These are phyloP conservation scores for Pseudorhombus dupliciocellatus DNA, from an alignment of 2,113 vertebrate genomes.

Conservation along the genomic window DNA sequence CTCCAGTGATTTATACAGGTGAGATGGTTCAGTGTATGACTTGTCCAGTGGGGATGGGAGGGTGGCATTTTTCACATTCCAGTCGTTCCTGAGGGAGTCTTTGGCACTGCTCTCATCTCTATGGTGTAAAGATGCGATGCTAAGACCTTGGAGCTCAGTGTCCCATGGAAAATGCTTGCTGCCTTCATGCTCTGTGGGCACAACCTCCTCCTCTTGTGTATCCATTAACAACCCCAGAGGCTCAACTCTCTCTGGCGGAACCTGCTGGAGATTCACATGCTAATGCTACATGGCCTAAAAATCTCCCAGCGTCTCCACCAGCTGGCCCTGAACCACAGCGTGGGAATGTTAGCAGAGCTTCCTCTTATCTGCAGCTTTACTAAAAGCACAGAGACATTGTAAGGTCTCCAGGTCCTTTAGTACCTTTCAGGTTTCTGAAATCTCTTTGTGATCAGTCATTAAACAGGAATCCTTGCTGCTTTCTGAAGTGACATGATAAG, in stretches of 20 bases:
- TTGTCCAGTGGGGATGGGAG: slow-evolving; percentile 2
- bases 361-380: not conserved
- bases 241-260: slow-evolving; percentile 1
- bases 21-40: slow-evolving; percentile 3
- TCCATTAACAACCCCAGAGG: slow-evolving; percentile 13
- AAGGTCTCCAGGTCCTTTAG: not conserved
- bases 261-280: not conserved
- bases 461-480: not conserved
- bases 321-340: not conserved
- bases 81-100: slow-evolving; percentile 7
- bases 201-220: slow-evolving; percentile 8
- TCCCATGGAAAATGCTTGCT: not conserved
- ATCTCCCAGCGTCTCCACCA: not conserved
- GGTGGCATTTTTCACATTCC: not conserved
- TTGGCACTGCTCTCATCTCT: not conserved
- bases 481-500: too few relatives aligned
- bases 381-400: not conserved
- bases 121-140: slow-evolving; percentile 1
- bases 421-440: not conserved
- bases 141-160: not conserved
- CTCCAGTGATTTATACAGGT: not conserved
- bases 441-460: not conserved
- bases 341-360: not conserved
- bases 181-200: slow-evolving; percentile 19
- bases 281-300: slow-evolving; percentile 4